Conservation (phyloP, 2,888 invertebrate genomes). For the Cremastobaeus sp. region DNA sequence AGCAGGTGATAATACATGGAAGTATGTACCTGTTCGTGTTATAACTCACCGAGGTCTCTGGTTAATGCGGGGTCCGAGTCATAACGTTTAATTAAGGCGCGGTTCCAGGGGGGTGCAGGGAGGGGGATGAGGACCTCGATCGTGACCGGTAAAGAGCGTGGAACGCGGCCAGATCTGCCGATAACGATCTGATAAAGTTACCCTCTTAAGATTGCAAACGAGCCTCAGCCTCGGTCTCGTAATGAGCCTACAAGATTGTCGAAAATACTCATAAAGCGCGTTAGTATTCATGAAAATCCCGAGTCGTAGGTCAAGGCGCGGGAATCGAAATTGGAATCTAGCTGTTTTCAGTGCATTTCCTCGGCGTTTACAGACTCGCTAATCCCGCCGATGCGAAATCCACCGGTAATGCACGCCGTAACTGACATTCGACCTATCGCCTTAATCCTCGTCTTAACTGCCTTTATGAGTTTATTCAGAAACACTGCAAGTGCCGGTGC, state of each 20-base stretch:
- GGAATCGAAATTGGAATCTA: no score
- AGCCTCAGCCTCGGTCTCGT: conserved; percentile 39
- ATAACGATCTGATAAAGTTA: conserved; percentile 77
- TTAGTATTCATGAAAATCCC: no score
- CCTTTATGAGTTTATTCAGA: conserved; percentile 73
- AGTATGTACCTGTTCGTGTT: conserved; percentile 62
- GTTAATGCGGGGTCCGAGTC: conserved; percentile 77
- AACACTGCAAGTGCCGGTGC: conserved; percentile 72
- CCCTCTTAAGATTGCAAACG: conserved; percentile 75
- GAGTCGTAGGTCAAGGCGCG: no score
- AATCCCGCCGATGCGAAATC: conserved; percentile 61
- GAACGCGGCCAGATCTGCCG: conserved; percentile 77
- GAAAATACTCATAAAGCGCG: no score
- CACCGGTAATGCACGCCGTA: conserved; percentile 68
- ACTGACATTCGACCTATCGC: conserved; percentile 74
- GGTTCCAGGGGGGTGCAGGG: conserved; percentile 37
- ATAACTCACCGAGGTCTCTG: conserved; percentile 65
- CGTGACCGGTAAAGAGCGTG: conserved; percentile 76
- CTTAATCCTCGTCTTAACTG: conserved; percentile 75
- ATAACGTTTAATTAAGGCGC: conserved; percentile 76
- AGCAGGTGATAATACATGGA: conserved; percentile 59
- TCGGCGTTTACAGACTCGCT: no score
- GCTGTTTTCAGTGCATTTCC: background rate
- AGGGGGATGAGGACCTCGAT: conserved; percentile 66
- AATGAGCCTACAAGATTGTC: conserved; percentile 60